A percentile compares a stretch with the other conserved stretches of the same genome.
These are phyloP conservation scores for Nomada fucata DNA, from an alignment of 2,888 invertebrate genomes.

Conservation along the genomic window DNA sequence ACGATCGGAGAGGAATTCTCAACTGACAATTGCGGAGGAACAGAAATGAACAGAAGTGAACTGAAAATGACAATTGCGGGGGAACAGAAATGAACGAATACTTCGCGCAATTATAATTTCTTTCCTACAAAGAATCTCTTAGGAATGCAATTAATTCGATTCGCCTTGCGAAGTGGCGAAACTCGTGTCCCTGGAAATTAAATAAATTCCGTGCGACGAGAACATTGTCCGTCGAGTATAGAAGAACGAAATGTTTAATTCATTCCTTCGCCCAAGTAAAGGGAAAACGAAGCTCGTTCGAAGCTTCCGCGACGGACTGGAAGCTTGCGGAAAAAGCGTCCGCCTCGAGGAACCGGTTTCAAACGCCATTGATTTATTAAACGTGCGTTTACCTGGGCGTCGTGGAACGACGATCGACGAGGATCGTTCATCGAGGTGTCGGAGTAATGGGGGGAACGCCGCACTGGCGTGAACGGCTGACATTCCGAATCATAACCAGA, in stretches of 20 bases:
- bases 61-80: background rate
- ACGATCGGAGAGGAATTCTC: too few species aligned
- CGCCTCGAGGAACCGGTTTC: conserved; percentile 9
- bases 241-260: too few species aligned
- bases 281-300: background rate
- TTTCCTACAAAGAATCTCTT: too few species aligned
- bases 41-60: too few species aligned
- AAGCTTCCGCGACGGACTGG: background rate
- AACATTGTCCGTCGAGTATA: too few species aligned
- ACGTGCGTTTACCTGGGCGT: background rate
- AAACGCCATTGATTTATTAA: background rate
- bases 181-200: too few species aligned
- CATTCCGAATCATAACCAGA: conserved; percentile 40
- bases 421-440: background rate
- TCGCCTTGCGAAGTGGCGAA: too few species aligned
- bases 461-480: background rate
- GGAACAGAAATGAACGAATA: background rate
- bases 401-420: background rate
- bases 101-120: too few species aligned
- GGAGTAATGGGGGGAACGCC: conserved; percentile 21
- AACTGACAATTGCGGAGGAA: background rate
- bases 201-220: too few species aligned
- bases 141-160: too few species aligned
- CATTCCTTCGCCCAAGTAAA: background rate
- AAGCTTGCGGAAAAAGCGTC: background rate